phyloP scores from a whole-genome alignment of 2,888 invertebrate species.

The Leptinotarsa tumamoca region DNA sequence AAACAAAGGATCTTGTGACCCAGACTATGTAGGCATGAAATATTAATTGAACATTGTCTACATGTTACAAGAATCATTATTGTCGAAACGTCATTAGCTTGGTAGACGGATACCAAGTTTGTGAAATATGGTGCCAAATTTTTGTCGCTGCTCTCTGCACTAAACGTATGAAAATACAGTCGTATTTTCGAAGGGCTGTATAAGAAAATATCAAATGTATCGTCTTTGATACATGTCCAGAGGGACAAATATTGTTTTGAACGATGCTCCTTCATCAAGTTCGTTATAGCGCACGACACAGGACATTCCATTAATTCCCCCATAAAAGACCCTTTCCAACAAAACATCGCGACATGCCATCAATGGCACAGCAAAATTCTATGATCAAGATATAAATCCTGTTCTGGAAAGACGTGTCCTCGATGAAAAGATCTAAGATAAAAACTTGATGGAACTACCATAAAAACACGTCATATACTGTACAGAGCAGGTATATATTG shows the following conservation, averaged over 20 bases:
- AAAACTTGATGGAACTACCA: conserved; percentile 11
- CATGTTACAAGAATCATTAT: too few relatives aligned
- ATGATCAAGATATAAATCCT: conserved; percentile 9
- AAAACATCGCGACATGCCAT: background rate
- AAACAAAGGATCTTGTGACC: too few relatives aligned
- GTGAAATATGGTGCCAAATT: too few relatives aligned
- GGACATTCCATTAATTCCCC: background rate
- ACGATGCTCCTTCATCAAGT: background rate
- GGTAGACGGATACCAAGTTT: too few relatives aligned
- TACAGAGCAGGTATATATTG: conserved; percentile 14
- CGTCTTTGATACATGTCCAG: too few relatives aligned
- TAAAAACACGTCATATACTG: conserved; percentile 8
- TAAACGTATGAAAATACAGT: too few relatives aligned
- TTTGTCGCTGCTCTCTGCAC: too few relatives aligned
- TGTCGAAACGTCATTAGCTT: too few relatives aligned
- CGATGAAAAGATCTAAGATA: conserved; percentile 9
- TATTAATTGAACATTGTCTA: too few relatives aligned
- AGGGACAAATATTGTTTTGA: background rate
- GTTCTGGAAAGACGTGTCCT: background rate
- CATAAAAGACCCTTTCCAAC: background rate
- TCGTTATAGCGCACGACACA: background rate
- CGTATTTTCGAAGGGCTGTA: too few relatives aligned
- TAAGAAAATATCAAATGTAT: too few relatives aligned
- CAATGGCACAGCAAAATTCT: background rate
- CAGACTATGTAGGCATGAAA: too few relatives aligned